A percentile compares a stretch with the other conserved stretches of the same genome.
phyloP scores from a whole-genome alignment of 53 echinoderm and acorn worm genomes.

The Temnopleurus reevesii region DNA sequence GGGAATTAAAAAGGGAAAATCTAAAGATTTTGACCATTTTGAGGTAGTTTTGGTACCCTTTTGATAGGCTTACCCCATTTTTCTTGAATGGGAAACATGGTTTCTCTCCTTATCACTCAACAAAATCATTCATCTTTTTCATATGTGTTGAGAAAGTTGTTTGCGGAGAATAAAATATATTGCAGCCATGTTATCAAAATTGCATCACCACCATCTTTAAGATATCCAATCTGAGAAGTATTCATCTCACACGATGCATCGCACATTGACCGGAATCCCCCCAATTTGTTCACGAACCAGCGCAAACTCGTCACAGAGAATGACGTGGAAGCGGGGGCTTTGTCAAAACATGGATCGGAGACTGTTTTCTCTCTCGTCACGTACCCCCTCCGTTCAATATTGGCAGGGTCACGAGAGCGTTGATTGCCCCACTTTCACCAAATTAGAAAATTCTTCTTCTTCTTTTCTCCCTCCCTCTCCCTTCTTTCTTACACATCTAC shows the following conservation, averaged over 20 bases:
- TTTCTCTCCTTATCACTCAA: too few relatives aligned
- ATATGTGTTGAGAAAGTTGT: too few relatives aligned
- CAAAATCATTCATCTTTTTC: too few relatives aligned
- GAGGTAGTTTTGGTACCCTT: too few relatives aligned
- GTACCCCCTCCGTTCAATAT: slow-evolving; percentile 16
- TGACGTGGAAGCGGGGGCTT: slow-evolving; percentile 34
- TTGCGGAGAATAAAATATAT: too few relatives aligned
- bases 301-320: neutral
- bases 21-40: too few relatives aligned
- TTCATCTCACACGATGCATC: neutral
- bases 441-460: slow-evolving; percentile 3
- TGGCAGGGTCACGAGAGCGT: neutral
- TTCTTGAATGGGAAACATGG: too few relatives aligned
- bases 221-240: neutral
- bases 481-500: too few relatives aligned
- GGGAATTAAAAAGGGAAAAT: too few relatives aligned
- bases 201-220: too few relatives aligned
- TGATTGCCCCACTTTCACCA: slow-evolving; percentile 33
- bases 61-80: too few relatives aligned
- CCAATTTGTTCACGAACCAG: neutral
- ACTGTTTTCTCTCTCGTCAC: slow-evolving; percentile 8
- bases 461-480: neutral
- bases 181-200: too few relatives aligned
- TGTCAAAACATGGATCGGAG: slow-evolving; percentile 13
- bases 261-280: neutral